phyloP scores from a whole-genome alignment of 2,888 invertebrate species.

The Ophion ellenae region DNA sequence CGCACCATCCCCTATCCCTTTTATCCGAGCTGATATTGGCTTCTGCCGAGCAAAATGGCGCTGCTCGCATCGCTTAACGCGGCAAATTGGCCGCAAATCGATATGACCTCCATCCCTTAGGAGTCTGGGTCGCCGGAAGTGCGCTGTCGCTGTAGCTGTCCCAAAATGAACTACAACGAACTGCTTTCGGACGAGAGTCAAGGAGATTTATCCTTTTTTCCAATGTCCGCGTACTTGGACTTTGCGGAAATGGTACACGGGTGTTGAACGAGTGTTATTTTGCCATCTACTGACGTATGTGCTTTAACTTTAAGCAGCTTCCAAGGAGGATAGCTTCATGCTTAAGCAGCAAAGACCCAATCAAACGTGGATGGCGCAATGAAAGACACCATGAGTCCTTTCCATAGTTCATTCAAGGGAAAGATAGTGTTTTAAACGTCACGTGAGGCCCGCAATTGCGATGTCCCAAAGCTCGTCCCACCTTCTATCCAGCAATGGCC shows the following conservation, averaged over 20 bases:
- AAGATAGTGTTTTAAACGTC: background rate
- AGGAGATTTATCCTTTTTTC: too few species aligned
- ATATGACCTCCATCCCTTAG: background rate
- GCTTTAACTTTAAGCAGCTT: too few species aligned
- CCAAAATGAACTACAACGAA: too few species aligned
- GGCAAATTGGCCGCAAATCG: background rate
- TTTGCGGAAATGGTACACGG: too few species aligned
- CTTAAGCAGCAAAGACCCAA: too few species aligned
- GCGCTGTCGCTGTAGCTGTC: background rate
- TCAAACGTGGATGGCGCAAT: background rate
- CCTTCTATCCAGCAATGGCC: too few species aligned
- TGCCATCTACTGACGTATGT: too few species aligned
- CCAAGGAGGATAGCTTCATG: too few species aligned
- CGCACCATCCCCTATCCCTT: background rate
- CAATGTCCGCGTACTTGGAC: too few species aligned
- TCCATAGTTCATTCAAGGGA: background rate
- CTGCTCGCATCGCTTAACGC: background rate
- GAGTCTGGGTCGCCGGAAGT: background rate
- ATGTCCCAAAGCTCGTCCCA: background rate
- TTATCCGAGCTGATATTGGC: background rate
- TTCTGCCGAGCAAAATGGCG: constrained; percentile 19
- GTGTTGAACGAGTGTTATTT: too few species aligned
- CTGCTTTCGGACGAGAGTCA: too few species aligned
- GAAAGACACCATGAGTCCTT: background rate
- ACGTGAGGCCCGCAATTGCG: background rate